Evolutionary conservation across 1,140 invertebrate species (phyloP).

Genomic region (Laupala kohalensis): DNA sequence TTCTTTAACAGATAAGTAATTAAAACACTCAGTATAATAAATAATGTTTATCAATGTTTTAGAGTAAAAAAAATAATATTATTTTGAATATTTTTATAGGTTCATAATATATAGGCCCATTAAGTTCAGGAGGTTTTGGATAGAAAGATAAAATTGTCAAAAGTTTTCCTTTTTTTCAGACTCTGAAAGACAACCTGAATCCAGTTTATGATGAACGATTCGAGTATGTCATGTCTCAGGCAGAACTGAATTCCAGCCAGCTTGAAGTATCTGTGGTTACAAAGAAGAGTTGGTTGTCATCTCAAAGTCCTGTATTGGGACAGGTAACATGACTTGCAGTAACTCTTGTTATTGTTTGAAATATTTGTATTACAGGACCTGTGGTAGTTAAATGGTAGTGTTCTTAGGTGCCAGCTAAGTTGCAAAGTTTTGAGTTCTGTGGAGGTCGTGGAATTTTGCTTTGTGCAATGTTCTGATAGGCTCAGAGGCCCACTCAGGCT

Average conservation of each 20-base stretch:
- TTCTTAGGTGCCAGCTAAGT: not conserved
- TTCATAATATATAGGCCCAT: too few species aligned
- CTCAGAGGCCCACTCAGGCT: not conserved
- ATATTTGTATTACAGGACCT: not conserved
- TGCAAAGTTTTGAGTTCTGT: not conserved
- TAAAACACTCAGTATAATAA: too few species aligned
- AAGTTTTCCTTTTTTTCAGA: conserved; percentile 29
- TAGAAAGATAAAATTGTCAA: too few species aligned
- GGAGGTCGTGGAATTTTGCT: too few species aligned
- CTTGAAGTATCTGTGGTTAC: conserved; percentile 71
- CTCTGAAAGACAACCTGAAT: conserved; percentile 79
- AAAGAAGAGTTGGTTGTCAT: conserved; percentile 63
- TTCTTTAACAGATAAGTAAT: not conserved
- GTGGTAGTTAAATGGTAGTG: not conserved
- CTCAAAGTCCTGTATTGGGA: conserved; percentile 66
- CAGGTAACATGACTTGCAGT: conserved; percentile 36
- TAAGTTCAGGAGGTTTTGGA: too few species aligned
- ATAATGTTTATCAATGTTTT: too few species aligned
- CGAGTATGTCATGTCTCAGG: conserved; percentile 66
- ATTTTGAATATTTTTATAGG: not conserved
- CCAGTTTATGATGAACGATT: conserved; percentile 84
- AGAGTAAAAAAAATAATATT: too few species aligned
- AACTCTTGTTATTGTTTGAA: not conserved
- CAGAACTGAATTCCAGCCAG: conserved; percentile 54
- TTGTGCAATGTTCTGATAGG: not conserved